These are phyloP conservation scores for Melieria picta DNA, from an alignment of 2,888 invertebrate species.

Conservation along the genomic window DNA sequence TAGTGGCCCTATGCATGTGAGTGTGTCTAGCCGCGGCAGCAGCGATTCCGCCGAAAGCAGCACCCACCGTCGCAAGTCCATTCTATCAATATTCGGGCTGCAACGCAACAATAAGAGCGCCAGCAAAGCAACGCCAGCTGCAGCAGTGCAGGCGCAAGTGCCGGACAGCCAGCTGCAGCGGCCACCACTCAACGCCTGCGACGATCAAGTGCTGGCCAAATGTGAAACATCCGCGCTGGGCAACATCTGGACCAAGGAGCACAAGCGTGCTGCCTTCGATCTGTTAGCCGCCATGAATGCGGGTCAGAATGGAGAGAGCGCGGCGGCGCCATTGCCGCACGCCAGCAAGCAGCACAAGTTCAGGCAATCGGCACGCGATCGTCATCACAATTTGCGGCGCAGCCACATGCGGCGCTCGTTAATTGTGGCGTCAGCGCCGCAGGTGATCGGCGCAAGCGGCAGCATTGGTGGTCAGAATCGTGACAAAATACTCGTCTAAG, in stretches of 20 bases:
- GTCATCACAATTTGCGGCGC: conserved; percentile 55
- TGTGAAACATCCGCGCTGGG: conserved; percentile 48
- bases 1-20: conserved; percentile 42
- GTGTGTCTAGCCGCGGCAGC: conserved; percentile 57
- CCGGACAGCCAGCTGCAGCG: background rate
- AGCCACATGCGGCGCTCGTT: conserved; percentile 54
- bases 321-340: background rate
- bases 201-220: conserved; percentile 38
- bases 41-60: conserved; percentile 56
- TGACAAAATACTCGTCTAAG: conserved; percentile 20
- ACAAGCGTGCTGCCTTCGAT: conserved; percentile 64
- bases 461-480: conserved; percentile 2
- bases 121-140: conserved; percentile 28
- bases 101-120: conserved; percentile 49
- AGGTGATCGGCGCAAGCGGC: conserved; percentile 1
- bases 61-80: conserved; percentile 56
- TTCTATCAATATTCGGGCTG: conserved; percentile 58
- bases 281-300: conserved; percentile 64
- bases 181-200: conserved; percentile 4
- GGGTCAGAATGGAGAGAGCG: conserved; percentile 40
- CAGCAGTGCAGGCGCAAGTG: conserved; percentile 43
- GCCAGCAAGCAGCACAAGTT: conserved; percentile 49
- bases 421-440: conserved; percentile 37
- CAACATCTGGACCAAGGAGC: conserved; percentile 61
- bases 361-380: conserved; percentile 58